These are phyloP conservation scores for Equus quagga DNA, from an alignment of 2,113 vertebrate species.

Conservation along the genomic window DNA sequence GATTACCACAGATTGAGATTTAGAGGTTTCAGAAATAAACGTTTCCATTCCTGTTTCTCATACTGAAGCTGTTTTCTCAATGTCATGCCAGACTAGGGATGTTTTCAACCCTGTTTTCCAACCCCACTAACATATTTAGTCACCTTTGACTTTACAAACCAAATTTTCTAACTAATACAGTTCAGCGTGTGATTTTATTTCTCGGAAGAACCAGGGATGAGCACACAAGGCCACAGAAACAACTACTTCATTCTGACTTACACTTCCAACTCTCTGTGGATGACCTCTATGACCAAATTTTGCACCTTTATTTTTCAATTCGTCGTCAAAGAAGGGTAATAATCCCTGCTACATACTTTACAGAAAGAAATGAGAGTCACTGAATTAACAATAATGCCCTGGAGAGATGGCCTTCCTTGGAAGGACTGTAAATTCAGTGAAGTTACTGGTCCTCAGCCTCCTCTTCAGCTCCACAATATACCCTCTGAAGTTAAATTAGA, in stretches of 20 bases:
- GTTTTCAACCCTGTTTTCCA: slow-evolving; percentile 43
- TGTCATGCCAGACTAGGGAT: background rate
- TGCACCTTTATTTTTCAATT: slow-evolving; percentile 34
- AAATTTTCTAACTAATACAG: slow-evolving; percentile 8
- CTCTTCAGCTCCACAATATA: background rate
- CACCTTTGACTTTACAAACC: background rate
- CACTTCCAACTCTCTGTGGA: background rate
- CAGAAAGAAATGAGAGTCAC: slow-evolving; percentile 27
- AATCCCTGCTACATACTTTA: background rate
- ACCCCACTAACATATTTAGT: background rate
- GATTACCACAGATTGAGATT: background rate
- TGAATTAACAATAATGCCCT: background rate
- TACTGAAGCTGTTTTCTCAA: background rate
- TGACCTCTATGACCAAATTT: background rate
- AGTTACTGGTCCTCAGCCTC: background rate
- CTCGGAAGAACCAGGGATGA: background rate
- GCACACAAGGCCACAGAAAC: background rate
- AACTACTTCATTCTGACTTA: background rate
- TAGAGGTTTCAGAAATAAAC: slow-evolving; percentile 12
- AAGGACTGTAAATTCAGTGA: background rate
- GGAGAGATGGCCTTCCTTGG: background rate
- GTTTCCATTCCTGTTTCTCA: background rate
- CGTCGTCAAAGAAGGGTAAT: background rate
- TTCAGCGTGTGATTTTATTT: background rate
- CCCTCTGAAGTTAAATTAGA: background rate